Percentiles rank a stretch among this genome's conserved stretches.
These are phyloP conservation scores for Cavia porcellus DNA, from an alignment of 2,113 vertebrate species.

Conservation along the genomic window DNA sequence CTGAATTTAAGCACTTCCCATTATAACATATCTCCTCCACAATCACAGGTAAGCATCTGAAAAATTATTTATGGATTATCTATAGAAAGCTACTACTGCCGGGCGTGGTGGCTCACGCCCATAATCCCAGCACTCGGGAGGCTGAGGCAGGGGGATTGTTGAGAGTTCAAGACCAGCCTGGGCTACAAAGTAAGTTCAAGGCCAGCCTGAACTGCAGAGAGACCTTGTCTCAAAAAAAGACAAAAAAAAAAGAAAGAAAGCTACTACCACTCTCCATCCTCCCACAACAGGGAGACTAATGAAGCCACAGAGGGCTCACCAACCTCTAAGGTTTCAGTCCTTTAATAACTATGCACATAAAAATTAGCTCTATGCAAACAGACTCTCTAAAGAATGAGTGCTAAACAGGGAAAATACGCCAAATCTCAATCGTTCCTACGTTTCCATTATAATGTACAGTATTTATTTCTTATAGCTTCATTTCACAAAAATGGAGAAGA, in stretches of 20 bases:
- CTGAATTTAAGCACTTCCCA: constrained; percentile 43
- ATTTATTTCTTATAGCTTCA: constrained; percentile 55
- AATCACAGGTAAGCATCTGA: constrained; percentile 33
- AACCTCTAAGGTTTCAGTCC: background rate
- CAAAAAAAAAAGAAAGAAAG: background rate
- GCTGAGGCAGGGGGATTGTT: too few species aligned
- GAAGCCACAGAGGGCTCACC: background rate
- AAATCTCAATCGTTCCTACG: constrained; percentile 72
- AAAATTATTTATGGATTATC: constrained; percentile 13
- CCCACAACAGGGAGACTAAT: constrained; percentile 4
- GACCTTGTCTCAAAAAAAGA: too few species aligned
- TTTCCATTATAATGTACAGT: constrained; percentile 39
- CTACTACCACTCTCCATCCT: background rate
- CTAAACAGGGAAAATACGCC: constrained; percentile 77
- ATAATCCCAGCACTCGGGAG: too few species aligned
- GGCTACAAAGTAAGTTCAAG: too few species aligned
- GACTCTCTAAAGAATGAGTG: constrained; percentile 77
- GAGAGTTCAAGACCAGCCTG: too few species aligned
- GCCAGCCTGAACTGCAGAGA: too few species aligned
- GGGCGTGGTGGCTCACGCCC: too few species aligned
- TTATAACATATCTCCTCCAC: background rate
- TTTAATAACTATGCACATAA: constrained; percentile 58
- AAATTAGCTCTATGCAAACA: constrained; percentile 75
- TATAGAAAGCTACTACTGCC: constrained; percentile 5
- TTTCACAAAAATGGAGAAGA: constrained; percentile 63